Conservation (phyloP, 1,140 invertebrate genomes). For the Eriocheir sinensis region DNA sequence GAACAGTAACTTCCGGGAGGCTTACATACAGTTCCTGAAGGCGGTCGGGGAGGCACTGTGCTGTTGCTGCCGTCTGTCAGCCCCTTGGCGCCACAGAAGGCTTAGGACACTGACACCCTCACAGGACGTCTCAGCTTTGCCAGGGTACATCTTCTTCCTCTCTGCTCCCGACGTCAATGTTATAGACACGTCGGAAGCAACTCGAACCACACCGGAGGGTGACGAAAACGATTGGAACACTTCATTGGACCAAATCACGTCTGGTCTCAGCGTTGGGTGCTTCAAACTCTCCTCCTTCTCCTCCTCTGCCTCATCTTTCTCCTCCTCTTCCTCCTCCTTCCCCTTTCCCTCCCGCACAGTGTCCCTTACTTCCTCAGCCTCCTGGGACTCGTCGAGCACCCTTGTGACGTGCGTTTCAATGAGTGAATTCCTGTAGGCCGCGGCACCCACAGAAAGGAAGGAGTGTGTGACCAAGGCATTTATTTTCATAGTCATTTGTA, state of each 20-base stretch:
- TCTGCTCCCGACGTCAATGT: neutral
- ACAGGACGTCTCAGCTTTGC: neutral
- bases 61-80: neutral
- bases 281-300: neutral
- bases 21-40: constrained; percentile 11
- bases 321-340: neutral
- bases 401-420: neutral
- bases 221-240: too few relatives aligned
- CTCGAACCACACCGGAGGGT: neutral
- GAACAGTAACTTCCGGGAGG: constrained; percentile 34
- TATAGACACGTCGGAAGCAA: neutral
- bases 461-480: too few relatives aligned
- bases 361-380: neutral
- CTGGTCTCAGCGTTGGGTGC: too few relatives aligned
- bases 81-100: neutral
- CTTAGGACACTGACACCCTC: too few relatives aligned
- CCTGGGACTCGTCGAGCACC: neutral
- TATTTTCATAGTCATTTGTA: too few relatives aligned
- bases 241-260: too few relatives aligned
- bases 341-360: neutral
- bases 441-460: too few relatives aligned
- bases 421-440: too few relatives aligned
- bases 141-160: neutral
- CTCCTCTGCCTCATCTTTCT: neutral
- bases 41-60: neutral